phyloP scores from a whole-genome alignment of 2,888 invertebrate species.

The Hipparchia semele region DNA sequence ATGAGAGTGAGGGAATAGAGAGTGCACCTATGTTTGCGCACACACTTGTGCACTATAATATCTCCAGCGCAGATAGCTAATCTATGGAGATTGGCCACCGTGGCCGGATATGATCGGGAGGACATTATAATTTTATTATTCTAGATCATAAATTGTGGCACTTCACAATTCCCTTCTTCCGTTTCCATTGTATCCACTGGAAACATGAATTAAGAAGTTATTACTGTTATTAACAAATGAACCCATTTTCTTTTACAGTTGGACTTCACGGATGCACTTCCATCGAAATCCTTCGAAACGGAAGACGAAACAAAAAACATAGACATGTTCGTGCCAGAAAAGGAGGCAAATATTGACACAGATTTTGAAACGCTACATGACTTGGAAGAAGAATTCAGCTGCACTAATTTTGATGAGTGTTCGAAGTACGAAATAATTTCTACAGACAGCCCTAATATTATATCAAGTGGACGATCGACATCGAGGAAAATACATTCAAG shows the following conservation, averaged over 20 bases:
- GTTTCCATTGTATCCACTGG: too few relatives aligned
- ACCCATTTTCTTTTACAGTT: conserved; percentile 49
- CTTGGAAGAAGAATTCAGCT: conserved; percentile 73
- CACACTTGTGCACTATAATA: too few relatives aligned
- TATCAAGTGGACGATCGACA: conserved; percentile 63
- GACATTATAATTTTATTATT: too few relatives aligned
- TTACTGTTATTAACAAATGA: background rate
- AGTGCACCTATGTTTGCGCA: too few relatives aligned
- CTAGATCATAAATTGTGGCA: too few relatives aligned
- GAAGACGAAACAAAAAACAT: conserved; percentile 37
- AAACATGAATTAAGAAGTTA: too few relatives aligned
- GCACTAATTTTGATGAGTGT: conserved; percentile 70
- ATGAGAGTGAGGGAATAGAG: too few relatives aligned
- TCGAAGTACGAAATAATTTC: conserved; percentile 79
- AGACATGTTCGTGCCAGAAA: conserved; percentile 59
- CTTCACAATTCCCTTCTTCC: too few relatives aligned
- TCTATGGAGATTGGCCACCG: too few relatives aligned
- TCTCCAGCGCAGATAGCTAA: too few relatives aligned
- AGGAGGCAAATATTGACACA: conserved; percentile 54
- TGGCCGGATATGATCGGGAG: too few relatives aligned
- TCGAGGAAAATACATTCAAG: conserved; percentile 63
- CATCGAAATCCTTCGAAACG: conserved; percentile 47
- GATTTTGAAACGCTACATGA: conserved; percentile 72
- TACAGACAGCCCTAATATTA: conserved; percentile 76
- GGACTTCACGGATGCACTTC: conserved; percentile 66